These are phyloP conservation scores for Euzophera pinguis DNA, from an alignment of 2,888 invertebrate genomes.

Conservation along the genomic window DNA sequence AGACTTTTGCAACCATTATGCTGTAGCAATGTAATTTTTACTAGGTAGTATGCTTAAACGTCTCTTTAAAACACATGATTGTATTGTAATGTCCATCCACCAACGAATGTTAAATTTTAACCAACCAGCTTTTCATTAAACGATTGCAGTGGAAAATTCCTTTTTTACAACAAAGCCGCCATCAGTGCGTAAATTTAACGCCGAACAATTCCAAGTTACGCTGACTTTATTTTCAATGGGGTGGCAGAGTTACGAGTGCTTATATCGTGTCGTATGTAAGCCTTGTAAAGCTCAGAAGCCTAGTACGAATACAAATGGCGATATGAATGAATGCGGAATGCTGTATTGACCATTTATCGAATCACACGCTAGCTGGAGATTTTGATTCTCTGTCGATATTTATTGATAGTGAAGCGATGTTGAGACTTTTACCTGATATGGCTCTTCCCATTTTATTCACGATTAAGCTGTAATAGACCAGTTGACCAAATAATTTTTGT, in stretches of 20 bases:
- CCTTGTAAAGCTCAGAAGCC: background rate
- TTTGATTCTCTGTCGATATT: no score
- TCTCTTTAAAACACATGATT: background rate
- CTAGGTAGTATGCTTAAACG: no score
- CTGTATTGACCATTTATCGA: background rate
- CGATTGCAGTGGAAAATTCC: background rate
- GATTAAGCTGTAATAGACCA: no score
- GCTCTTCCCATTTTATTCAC: no score
- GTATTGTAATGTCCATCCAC: background rate
- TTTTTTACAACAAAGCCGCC: background rate
- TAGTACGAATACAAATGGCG: background rate
- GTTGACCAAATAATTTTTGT: no score
- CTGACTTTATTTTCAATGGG: constrained; percentile 7
- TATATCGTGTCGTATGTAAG: background rate
- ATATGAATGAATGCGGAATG: background rate
- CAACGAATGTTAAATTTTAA: background rate
- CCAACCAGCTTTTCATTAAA: background rate
- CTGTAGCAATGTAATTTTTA: no score
- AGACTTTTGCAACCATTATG: no score
- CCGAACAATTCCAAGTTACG: background rate
- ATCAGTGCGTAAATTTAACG: background rate
- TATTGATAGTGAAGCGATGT: no score
- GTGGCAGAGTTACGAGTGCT: background rate
- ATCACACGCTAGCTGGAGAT: background rate
- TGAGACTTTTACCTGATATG: no score